Evolutionary conservation across 2,797 vertebrate species (phyloP).

Genomic region (Phyllotis vaccarum): DNA sequence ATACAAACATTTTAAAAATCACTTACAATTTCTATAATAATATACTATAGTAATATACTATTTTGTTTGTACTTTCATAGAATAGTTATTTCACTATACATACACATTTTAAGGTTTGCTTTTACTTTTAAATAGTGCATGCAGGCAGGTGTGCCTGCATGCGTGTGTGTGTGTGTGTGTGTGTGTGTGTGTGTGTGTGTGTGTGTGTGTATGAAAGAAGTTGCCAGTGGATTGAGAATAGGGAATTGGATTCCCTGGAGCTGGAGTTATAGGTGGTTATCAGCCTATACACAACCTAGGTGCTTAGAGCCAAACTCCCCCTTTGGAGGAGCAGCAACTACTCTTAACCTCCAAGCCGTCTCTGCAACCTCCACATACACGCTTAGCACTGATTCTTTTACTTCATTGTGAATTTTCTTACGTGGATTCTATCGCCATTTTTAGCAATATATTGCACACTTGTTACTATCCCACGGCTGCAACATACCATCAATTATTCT

Average conservation of each 20-base stretch:
- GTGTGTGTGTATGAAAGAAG: background rate
- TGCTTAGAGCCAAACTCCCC: background rate
- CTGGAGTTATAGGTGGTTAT: background rate
- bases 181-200: background rate
- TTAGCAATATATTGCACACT: background rate
- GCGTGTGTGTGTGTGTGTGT: too few relatives aligned
- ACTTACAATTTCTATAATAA: conserved; percentile 29
- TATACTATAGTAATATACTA: background rate
- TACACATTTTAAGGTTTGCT: background rate
- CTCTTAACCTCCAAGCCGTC: too few relatives aligned
- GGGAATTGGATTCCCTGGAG: background rate
- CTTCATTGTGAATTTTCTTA: background rate
- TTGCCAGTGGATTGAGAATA: background rate
- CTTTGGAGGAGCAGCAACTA: background rate
- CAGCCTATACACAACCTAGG: too few relatives aligned
- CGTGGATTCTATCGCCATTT: background rate
- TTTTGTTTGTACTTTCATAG: background rate
- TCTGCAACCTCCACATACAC: background rate
- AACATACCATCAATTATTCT: background rate
- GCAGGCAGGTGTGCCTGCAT: too few relatives aligned
- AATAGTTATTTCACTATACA: background rate
- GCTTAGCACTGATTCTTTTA: conserved; percentile 23
- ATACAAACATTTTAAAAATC: background rate
- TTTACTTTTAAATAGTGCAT: background rate
- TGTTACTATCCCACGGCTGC: background rate